Base-by-base conservation (phyloP, 2,113 vertebrate genomes). In the Pterocles orientalis region DNA sequence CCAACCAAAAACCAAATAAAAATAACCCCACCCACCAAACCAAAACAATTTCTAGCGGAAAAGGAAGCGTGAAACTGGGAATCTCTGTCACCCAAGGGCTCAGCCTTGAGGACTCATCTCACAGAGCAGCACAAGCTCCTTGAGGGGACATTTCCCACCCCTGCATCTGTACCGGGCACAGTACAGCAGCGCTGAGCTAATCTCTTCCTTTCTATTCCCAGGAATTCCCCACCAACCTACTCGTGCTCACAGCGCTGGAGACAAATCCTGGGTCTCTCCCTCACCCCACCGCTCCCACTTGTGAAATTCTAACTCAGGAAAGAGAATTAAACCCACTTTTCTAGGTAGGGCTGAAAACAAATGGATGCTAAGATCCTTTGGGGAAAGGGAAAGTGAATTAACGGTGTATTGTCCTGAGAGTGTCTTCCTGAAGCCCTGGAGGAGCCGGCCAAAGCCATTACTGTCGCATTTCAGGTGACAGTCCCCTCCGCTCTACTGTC, bases 311-410 rank as follows among this genome's bases (percentile, higher is more conserved):
- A 58, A 58, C 25, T 45, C 34, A 13, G 71, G 51, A 45, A 50
- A 23, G 41, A 66, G 45, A 92, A 70, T 68, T 48, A 24, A 94
- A 68, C 28, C 9, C 1, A 0, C 26, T 54, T 68, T 81, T 53
- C 50, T 41, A 12, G 26, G 25, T 20, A 53, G 45, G 21, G 31
- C 54, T 69, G 10, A 73, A 87, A 77, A 1, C 78, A 75, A 41
- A 36, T 20, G 82, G 82, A 20, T 3, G 1, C 26, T 16, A 31
- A 57, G 41, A 15, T 39, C 33, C 66, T 62, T 36, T 58, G 70
- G 75, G 82, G 70, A 90, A 85, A 76, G 47, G 45, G 34, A 88
- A n/a, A n/a, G n/a, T n/a, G n/a, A n/a, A 95, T 95, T 91, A 90
- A 31, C 56, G 85, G 66, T 53, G 45, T 58, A 72, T 88, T 94